These are phyloP conservation scores for Pterocles burchelli DNA, from an alignment of 2,113 vertebrate species.

Conservation along the genomic window DNA sequence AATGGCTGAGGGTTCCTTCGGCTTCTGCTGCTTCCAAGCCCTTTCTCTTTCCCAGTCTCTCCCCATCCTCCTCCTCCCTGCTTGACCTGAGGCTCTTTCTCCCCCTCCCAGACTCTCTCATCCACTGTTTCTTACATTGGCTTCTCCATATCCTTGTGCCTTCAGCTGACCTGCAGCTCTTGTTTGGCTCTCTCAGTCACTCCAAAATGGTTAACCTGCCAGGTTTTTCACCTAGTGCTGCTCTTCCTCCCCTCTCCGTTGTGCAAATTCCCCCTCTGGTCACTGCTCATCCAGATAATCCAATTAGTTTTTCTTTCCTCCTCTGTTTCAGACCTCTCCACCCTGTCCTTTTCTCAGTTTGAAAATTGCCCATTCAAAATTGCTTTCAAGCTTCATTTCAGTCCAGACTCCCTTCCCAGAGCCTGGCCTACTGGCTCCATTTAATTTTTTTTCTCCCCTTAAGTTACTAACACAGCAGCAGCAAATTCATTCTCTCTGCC, in stretches of 20 bases:
- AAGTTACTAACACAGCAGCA: background rate
- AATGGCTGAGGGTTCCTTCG: background rate
- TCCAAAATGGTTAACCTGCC: background rate
- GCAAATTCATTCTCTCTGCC: background rate
- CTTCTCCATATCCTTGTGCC: background rate
- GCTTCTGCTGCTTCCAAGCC: background rate
- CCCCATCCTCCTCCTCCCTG: background rate
- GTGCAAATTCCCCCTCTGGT: background rate
- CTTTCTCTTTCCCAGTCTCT: background rate
- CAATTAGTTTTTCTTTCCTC: background rate
- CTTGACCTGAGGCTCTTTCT: background rate
- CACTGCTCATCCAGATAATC: background rate
- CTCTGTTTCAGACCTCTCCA: slow-evolving; percentile 3
- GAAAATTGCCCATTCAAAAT: slow-evolving; percentile 1
- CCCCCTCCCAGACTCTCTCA: background rate
- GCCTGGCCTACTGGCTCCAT: slow-evolving; percentile 1
- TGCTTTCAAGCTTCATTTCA: slow-evolving; percentile 40
- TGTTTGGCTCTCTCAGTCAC: background rate
- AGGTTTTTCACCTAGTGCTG: background rate
- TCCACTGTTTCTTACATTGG: background rate
- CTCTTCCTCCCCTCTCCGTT: background rate
- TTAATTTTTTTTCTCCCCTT: background rate
- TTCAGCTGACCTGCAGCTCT: background rate
- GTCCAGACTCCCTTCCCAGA: background rate
- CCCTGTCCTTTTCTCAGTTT: background rate